Evolutionary conservation across 2,113 vertebrate genomes (phyloP).

Genomic region (Syngnathoides biaculeatus): DNA sequence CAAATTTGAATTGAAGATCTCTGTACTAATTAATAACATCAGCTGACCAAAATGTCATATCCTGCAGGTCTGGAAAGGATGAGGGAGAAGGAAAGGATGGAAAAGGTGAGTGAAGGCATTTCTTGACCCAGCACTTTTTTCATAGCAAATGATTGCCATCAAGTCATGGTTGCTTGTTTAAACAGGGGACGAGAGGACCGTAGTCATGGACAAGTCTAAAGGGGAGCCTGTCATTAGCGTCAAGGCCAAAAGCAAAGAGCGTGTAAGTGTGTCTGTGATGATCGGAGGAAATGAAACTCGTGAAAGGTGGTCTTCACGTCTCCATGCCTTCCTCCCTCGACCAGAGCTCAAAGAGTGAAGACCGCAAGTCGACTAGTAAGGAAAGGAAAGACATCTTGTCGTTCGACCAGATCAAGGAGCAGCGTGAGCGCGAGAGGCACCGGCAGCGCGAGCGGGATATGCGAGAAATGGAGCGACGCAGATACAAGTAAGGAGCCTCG

Average conservation of each 20-base stretch:
- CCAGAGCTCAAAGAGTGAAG: conserved; percentile 89
- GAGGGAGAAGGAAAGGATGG: conserved; percentile 83
- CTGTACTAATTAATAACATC: background rate
- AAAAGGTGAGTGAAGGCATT: conserved; percentile 59
- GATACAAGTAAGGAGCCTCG: conserved; percentile 66
- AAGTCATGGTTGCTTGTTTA: background rate
- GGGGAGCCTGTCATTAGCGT: conserved; percentile 96
- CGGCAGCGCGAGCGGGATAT: conserved; percentile 90
- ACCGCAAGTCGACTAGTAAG: conserved; percentile 84
- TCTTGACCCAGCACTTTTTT: background rate
- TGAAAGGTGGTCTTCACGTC: background rate
- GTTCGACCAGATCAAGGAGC: conserved; percentile 97
- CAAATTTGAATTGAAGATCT: background rate
- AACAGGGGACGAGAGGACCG: conserved; percentile 83
- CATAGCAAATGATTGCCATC: background rate
- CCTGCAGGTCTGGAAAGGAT: conserved; percentile 75
- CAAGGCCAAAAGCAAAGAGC: conserved; percentile 82
- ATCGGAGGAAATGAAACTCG: background rate
- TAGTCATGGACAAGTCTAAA: conserved; percentile 96
- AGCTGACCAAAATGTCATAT: background rate
- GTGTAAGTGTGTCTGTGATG: conserved; percentile 57
- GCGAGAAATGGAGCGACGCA: conserved; percentile 85
- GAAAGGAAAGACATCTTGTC: conserved; percentile 93
- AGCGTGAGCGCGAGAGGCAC: conserved; percentile 88
- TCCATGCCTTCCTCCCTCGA: no score